Evolutionary conservation across 2,113 vertebrate species (phyloP).

Genomic region (Tetrao urogallus): DNA sequence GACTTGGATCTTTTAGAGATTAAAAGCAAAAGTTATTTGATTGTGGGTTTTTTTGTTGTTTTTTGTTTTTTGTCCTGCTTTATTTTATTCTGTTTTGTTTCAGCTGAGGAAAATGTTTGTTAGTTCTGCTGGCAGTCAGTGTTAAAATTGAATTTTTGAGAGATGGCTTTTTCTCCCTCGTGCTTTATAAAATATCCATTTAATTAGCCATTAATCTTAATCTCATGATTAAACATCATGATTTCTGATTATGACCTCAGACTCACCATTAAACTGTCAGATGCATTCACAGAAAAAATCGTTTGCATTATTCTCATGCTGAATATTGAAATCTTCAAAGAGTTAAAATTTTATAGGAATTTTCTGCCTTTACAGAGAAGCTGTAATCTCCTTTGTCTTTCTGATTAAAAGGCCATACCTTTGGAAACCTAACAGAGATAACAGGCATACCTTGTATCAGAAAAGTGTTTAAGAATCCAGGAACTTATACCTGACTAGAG

Average conservation of each 20-base stretch:
- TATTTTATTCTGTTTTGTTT: not conserved
- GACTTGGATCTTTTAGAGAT: not conserved
- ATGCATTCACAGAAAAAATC: not conserved
- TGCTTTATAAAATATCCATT: not conserved
- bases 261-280: not conserved
- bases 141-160: not conserved
- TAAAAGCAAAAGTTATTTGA: not conserved
- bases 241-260: not conserved
- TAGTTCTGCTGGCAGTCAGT: not conserved
- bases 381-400: not conserved
- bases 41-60: not conserved
- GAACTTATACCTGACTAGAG: not conserved
- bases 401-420: not conserved
- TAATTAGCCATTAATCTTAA: not conserved
- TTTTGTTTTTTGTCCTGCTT: not conserved
- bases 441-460: not conserved
- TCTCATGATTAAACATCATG: not conserved
- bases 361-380: not conserved
- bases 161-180: not conserved
- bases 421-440: not conserved
- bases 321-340: not conserved
- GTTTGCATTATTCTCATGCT: not conserved
- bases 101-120: not conserved
- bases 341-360: not conserved
- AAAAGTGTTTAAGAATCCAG: not conserved